Evolutionary conservation across 2,888 invertebrate genomes (phyloP).

Genomic region (Agrochola macilenta): DNA sequence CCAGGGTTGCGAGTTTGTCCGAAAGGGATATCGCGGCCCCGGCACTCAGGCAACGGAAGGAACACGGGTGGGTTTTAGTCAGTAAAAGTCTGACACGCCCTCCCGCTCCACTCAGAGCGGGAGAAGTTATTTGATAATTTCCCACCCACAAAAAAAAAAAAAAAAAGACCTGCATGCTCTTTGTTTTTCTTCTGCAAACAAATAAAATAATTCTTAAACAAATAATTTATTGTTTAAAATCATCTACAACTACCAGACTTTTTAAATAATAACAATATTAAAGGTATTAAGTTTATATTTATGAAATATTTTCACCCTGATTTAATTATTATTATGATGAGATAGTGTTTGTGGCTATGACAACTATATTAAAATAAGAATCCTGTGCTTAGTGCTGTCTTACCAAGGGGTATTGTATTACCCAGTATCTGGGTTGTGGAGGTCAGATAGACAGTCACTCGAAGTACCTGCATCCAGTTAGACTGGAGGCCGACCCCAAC

Average conservation of each 20-base stretch:
- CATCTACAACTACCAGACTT: constrained; percentile 67
- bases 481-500: neutral
- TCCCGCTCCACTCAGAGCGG: no score
- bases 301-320: constrained; percentile 28
- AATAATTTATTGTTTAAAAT: constrained; percentile 65
- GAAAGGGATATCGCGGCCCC: no score
- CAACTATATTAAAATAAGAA: constrained; percentile 2
- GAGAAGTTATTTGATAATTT: no score
- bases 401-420: neutral
- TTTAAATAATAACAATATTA: constrained; percentile 63
- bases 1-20: no score
- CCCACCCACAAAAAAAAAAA: no score
- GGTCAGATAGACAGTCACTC: neutral
- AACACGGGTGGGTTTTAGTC: no score
- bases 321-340: constrained; percentile 9
- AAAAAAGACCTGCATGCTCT: neutral
- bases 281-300: neutral
- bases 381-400: neutral
- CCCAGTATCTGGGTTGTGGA: neutral
- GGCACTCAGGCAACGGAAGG: no score
- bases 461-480: neutral
- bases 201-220: constrained; percentile 33
- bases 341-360: neutral
- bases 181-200: neutral
- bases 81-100: no score